Conservation (phyloP, 2,113 vertebrate genomes). For the Verasper variegatus region DNA sequence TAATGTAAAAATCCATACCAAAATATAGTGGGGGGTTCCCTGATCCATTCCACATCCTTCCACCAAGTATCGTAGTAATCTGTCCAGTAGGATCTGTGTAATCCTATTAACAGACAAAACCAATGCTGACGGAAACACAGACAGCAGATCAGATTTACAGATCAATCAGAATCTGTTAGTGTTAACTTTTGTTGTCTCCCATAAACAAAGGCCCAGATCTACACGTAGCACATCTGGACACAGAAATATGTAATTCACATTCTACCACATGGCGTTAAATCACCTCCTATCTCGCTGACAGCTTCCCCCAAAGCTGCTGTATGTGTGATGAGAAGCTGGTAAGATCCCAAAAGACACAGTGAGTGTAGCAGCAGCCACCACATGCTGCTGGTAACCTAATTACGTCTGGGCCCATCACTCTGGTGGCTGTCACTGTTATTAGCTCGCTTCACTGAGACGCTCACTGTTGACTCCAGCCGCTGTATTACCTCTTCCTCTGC, state of each 20-base stretch:
- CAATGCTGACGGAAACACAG: too few relatives aligned
- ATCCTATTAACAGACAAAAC: too few relatives aligned
- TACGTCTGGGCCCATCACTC: conserved; percentile 76
- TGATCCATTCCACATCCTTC: too few relatives aligned
- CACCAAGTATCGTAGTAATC: too few relatives aligned
- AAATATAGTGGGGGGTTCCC: too few relatives aligned
- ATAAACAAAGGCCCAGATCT: neutral
- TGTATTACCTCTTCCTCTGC: conserved; percentile 38
- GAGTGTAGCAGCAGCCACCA: conserved; percentile 63
- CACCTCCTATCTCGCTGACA: conserved; percentile 56
- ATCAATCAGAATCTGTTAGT: neutral
- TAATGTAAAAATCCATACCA: neutral
- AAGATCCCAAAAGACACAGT: conserved; percentile 66
- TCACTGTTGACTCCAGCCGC: conserved; percentile 48
- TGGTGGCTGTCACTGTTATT: conserved; percentile 71
- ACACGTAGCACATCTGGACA: neutral
- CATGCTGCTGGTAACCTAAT: conserved; percentile 77
- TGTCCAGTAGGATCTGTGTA: too few relatives aligned
- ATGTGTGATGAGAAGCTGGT: conserved; percentile 34
- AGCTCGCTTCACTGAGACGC: conserved; percentile 52
- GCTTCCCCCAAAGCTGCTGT: conserved; percentile 44
- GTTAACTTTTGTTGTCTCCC: neutral
- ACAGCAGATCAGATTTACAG: neutral
- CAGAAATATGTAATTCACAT: conserved; percentile 15
- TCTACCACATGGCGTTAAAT: conserved; percentile 35